Conservation (phyloP, 2,113 vertebrate species). For the Crotalus viridis region DNA sequence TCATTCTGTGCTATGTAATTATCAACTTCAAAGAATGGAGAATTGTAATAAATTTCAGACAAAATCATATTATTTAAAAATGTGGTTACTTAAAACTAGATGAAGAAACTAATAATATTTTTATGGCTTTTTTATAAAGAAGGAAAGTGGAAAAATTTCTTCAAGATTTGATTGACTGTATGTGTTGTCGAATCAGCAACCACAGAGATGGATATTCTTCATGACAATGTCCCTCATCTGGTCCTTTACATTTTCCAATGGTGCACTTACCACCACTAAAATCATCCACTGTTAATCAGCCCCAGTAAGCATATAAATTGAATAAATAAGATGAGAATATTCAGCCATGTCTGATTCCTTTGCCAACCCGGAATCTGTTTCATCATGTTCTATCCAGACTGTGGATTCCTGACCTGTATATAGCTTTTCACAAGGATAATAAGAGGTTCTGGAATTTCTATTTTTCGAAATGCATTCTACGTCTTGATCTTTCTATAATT, state of each 20-base stretch:
- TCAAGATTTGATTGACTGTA: not conserved
- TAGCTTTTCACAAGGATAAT: too few relatives aligned
- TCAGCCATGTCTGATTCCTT: too few relatives aligned
- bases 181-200: not conserved
- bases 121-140: not conserved
- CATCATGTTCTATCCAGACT: too few relatives aligned
- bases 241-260: not conserved
- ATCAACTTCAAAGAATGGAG: not conserved
- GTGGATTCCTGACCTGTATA: too few relatives aligned
- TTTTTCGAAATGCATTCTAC: too few relatives aligned
- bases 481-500: too few relatives aligned
- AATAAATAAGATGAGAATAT: too few relatives aligned
- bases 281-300: not conserved
- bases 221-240: not conserved
- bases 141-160: not conserved
- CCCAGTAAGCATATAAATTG: too few relatives aligned
- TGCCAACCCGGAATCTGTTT: too few relatives aligned
- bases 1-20: conserved; percentile 14
- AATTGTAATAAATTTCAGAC: not conserved
- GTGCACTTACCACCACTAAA: not conserved
- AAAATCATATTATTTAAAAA: not conserved
- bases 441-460: too few relatives aligned
- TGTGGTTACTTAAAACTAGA: not conserved
- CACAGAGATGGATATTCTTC: not conserved
- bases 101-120: not conserved